phyloP scores from a whole-genome alignment of 2,113 vertebrate genomes.

The Electrona antarctica region DNA sequence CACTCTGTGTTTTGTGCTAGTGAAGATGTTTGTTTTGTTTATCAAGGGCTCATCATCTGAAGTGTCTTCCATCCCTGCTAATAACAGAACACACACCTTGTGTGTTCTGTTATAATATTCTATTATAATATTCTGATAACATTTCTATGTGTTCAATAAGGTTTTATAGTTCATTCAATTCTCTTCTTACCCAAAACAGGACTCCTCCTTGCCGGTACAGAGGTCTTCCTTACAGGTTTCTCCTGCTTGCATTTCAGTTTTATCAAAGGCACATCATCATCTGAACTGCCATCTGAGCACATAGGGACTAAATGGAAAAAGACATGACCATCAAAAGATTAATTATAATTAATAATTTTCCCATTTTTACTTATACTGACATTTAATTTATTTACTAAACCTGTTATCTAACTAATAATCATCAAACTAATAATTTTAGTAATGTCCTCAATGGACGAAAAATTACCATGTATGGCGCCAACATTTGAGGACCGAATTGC shows the following conservation, averaged over 20 bases:
- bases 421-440: background rate
- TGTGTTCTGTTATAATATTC: no score
- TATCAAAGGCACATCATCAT: constrained; percentile 8
- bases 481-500: background rate
- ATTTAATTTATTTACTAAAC: no score
- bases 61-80: background rate
- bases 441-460: no score
- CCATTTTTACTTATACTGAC: no score
- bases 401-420: background rate
- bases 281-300: background rate
- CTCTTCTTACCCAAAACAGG: no score
- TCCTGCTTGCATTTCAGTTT: background rate
- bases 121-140: no score
- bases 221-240: background rate
- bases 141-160: no score
- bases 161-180: no score
- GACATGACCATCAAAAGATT: no score
- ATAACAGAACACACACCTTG: background rate
- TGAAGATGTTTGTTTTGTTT: constrained; percentile 9
- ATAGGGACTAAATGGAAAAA: no score
- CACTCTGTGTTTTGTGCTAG: constrained; percentile 23
- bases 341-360: no score
- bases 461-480: no score
- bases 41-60: constrained; percentile 62
- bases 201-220: background rate